Evolutionary conservation across 37 sponge, comb jelly and placozoan species (phyloP), one percentile per base, ranked within the genome.

Genomic region (Geodia barretti): DNA sequence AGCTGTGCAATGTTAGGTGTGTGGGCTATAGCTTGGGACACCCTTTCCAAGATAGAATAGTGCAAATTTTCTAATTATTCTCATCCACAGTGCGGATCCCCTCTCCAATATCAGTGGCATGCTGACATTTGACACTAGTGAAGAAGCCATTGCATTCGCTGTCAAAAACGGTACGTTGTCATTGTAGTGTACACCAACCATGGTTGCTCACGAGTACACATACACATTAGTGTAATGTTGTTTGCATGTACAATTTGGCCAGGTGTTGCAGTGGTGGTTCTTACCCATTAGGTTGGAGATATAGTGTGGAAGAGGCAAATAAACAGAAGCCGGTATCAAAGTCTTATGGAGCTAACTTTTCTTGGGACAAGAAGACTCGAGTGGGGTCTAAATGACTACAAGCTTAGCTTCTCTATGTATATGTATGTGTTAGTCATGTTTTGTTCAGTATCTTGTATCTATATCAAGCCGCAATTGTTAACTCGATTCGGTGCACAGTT

Each of bases 341-440:
- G 74, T 83, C 92, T 0, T 98, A 98, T 39, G 98, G 84, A 38
- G 85, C 70, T 20, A 98, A 98, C 82, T 98, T 98, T 75, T 91
- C 98, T 2, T 98, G 98, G 98, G 85, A 95, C 86, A 96, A 93
- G 40, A 93, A 81, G 39, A 98, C 96, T 20, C 68, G 98, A 43
- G 90, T 98, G 11, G 72, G 83, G 1, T 65, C 97, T 41, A 98
- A 98, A 38, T 98, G 76, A 73, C 70, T 31, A 61, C n/a, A n/a
- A n/a, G n/a, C n/a, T n/a, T n/a, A n/a, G n/a, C 30, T 37, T 71
- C 35, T 21, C 25, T 4, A 73, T 73, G 20, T 34, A 23, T 4
- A 70, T 63, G 2, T 3, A 8, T 63, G 8, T 29, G 2, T 9
- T 29, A 63, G 64, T 7, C 14, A 59, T 21, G 60, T 59, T 20